Evolutionary conservation across 2,888 invertebrate genomes (phyloP), one percentile per base, ranked within the genome.

Genomic region (Aphrophora alni): DNA sequence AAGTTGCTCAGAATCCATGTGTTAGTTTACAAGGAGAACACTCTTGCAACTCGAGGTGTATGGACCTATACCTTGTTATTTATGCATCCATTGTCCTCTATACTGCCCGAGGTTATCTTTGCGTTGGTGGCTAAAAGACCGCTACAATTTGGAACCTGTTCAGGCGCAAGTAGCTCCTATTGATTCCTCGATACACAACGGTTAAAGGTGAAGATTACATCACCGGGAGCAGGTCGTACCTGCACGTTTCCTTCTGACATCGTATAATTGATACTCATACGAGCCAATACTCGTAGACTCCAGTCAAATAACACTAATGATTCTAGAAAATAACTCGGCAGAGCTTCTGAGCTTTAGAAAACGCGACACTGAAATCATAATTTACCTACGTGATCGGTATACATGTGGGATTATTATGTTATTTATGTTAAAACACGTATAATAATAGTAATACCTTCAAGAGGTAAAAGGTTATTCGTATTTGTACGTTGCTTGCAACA

Each of bases 211-310:
- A 38, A 21, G n/a, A 69, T 79, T 79, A 38, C 78, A 38, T 79
- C 78, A 79, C 27, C 25, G 24, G 27, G 70, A 24, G 28, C 68
- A n/a, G 38, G 33, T 8, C 3, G 33, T 33, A 3, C 33, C 5
- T 5, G 5, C 28, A 44, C 51, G 25, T 38, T 14, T 25, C 74
- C 4, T 8, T 59, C 59, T 1, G 59, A 69, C 78, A 74, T 59
- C 78, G 59, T 74, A 79, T 79, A 79, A 79, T 79, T 79, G 78
- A 79, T 79, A 79, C 74, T 21, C 59, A 21, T 59, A 59, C 59
- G 21, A 21, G 21, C 59, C 78, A 79, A 79, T 79, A 79, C 27
- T 14, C 74, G 76, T 38, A 75, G 8, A 44, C 59, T 59, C n/a
- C 59, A 21, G 59, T 59, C 59, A 21, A 59, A 59, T 21, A 14